Conservation (phyloP, 2,797 vertebrate genomes). For the Lerista edwardsae region DNA sequence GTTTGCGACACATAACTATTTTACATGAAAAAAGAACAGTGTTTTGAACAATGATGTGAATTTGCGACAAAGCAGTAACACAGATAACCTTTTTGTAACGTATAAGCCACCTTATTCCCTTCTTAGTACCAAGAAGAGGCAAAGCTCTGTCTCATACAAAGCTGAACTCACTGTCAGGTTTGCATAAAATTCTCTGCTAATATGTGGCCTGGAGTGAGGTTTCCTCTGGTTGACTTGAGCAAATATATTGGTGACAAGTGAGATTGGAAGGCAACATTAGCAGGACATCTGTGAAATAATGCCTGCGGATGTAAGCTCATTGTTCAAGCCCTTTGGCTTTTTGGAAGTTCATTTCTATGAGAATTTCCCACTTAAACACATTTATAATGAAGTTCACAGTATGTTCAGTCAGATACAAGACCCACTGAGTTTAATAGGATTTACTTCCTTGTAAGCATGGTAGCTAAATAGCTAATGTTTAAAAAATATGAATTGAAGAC, state of each 20-base stretch:
- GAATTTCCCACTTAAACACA: background rate
- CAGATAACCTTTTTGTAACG: background rate
- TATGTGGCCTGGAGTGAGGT: background rate
- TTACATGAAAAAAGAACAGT: conserved; percentile 52
- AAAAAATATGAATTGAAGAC: background rate
- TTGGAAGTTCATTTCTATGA: conserved; percentile 20
- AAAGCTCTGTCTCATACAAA: background rate
- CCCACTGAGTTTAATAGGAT: background rate
- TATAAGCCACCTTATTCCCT: background rate
- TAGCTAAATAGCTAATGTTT: background rate
- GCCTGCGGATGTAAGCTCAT: conserved; percentile 28
- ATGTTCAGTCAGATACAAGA: background rate
- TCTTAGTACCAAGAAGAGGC: conserved; percentile 22
- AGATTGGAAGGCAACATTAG: conserved; percentile 25
- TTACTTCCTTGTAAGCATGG: background rate
- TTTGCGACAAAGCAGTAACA: conserved; percentile 28
- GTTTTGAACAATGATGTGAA: conserved; percentile 49
- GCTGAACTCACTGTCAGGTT: background rate
- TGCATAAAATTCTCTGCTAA: background rate
- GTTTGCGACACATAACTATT: conserved; percentile 47
- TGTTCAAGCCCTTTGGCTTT: background rate
- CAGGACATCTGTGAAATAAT: background rate
- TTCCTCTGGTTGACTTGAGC: conserved; percentile 11
- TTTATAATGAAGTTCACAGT: background rate
- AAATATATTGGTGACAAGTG: conserved; percentile 7